Percentiles rank a stretch among this genome's conserved stretches.
These are phyloP conservation scores for Lasius platythorax DNA, from an alignment of 2,888 invertebrate genomes.

Conservation along the genomic window DNA sequence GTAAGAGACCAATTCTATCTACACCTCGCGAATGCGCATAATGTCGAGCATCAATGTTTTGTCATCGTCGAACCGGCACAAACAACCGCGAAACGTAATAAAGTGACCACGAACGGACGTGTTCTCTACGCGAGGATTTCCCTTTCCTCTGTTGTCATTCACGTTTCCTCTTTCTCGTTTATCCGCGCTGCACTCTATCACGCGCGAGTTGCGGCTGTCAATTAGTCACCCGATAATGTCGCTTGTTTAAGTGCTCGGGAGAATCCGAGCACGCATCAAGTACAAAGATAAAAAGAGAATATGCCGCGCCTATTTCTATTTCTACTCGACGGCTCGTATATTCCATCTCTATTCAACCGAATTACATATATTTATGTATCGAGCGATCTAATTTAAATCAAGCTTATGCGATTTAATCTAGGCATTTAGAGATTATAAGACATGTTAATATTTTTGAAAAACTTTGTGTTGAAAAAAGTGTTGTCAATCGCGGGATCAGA, in stretches of 20 bases:
- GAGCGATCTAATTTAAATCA: neutral
- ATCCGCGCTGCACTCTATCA: conserved; percentile 12
- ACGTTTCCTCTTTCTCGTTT: conserved; percentile 12
- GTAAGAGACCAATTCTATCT: conserved; percentile 58
- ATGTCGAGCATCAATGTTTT: conserved; percentile 62
- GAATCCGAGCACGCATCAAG: neutral
- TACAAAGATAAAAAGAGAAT: neutral
- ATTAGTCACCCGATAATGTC: conserved; percentile 23
- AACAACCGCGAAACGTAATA: conserved; percentile 73
- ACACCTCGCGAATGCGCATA: conserved; percentile 16
- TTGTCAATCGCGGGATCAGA: neutral
- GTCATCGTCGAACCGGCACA: conserved; percentile 61
- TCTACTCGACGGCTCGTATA: neutral
- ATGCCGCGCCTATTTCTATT: neutral
- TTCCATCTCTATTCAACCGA: neutral
- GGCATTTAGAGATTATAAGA: neutral
- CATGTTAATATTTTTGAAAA: neutral
- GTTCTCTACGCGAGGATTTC: conserved; percentile 55
- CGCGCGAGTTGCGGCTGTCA: conserved; percentile 26
- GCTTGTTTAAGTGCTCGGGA: neutral
- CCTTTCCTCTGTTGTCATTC: conserved; percentile 34
- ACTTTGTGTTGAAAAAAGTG: neutral
- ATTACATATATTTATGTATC: neutral
- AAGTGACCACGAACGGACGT: conserved; percentile 66
- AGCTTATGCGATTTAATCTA: neutral